These are phyloP conservation scores for Apodemia mormo DNA, from an alignment of 2,888 invertebrate species.

Conservation along the genomic window DNA sequence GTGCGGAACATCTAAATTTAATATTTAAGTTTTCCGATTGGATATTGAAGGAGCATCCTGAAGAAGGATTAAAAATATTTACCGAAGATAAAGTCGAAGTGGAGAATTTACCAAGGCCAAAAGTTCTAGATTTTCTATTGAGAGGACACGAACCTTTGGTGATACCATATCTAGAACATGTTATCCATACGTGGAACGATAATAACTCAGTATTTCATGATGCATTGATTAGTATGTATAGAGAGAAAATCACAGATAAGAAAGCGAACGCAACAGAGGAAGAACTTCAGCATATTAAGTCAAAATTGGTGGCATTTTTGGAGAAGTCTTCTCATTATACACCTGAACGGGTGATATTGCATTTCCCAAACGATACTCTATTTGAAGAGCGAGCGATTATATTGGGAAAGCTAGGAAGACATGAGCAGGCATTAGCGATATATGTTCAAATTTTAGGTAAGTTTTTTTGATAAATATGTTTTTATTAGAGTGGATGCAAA, in stretches of 20 bases:
- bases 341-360: constrained; percentile 91
- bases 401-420: constrained; percentile 93
- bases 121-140: constrained; percentile 94
- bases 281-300: constrained; percentile 64
- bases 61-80: constrained; percentile 94
- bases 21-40: constrained; percentile 97
- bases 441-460: constrained; percentile 91
- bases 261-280: constrained; percentile 59
- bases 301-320: constrained; percentile 88
- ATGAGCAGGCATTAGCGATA: constrained; percentile 95
- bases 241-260: constrained; percentile 84
- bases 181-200: constrained; percentile 95
- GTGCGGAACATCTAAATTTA: constrained; percentile 89
- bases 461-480: constrained; percentile 22
- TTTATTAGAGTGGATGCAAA: no score
- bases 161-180: constrained; percentile 96
- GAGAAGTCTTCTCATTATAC: constrained; percentile 91
- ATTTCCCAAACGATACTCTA: constrained; percentile 92
- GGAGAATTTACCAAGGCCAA: constrained; percentile 92
- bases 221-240: constrained; percentile 92
- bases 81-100: constrained; percentile 94
- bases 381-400: constrained; percentile 97
- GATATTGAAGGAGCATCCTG: constrained; percentile 92
- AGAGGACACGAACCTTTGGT: constrained; percentile 90
- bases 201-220: constrained; percentile 93